These are phyloP conservation scores for Callyntrura sp. DNA, from an alignment of 2,888 invertebrate species.

Conservation along the genomic window DNA sequence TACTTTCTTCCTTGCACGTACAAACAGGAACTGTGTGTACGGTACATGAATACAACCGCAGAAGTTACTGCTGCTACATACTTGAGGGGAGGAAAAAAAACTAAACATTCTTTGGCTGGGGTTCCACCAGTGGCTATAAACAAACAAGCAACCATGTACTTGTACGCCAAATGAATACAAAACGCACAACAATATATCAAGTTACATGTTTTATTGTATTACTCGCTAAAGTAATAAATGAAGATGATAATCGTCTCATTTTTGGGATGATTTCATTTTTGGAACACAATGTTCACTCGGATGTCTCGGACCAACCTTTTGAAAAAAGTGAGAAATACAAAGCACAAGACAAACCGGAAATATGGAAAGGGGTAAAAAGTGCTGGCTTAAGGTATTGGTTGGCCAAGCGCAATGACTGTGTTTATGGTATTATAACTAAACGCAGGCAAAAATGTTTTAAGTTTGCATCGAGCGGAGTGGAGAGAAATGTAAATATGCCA, in stretches of 20 bases:
- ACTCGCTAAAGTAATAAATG: constrained; percentile 12
- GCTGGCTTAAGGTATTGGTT: no score
- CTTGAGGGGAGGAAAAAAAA: background rate
- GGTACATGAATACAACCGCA: constrained; percentile 13
- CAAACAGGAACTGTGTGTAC: background rate
- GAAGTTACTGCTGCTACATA: background rate
- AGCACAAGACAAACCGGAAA: no score
- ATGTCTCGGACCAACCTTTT: no score
- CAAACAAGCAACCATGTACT: background rate
- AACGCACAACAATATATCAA: background rate
- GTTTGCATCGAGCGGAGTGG: no score
- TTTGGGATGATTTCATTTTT: background rate
- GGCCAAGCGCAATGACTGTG: no score
- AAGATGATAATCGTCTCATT: constrained; percentile 8
- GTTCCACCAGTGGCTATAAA: background rate
- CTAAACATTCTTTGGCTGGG: background rate
- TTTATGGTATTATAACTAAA: no score
- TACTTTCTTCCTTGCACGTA: constrained; percentile 22
- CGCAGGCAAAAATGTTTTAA: no score
- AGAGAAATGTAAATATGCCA: no score
- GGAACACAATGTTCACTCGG: no score
- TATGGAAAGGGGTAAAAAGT: no score
- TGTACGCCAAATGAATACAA: background rate
- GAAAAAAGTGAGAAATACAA: no score
- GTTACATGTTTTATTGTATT: constrained; percentile 18